Evolutionary conservation across 2,888 invertebrate genomes (phyloP).

Genomic region (Platerodrilus igneus): DNA sequence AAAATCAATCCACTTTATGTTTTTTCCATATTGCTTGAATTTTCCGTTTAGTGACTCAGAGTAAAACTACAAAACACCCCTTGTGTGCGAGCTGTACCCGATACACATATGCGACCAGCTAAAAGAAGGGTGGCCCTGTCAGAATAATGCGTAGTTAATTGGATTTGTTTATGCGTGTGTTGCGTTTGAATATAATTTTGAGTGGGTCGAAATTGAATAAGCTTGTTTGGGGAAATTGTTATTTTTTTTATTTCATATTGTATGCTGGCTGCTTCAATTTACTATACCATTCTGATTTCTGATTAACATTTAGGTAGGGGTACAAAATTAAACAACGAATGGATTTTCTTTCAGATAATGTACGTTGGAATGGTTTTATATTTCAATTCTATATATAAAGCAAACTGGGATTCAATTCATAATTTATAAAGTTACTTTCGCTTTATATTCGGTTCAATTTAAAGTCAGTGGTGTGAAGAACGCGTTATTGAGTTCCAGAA

Average conservation of each 20-base stretch:
- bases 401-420: no score
- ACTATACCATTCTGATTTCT: constrained; percentile 20
- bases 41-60: constrained; percentile 21
- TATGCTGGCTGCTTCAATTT: constrained; percentile 23
- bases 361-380: no score
- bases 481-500: no score
- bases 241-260: constrained; percentile 35
- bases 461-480: no score
- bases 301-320: constrained; percentile 20
- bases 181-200: constrained; percentile 43
- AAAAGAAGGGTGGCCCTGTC: constrained; percentile 41
- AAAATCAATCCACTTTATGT: constrained; percentile 8
- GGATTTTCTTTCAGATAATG: constrained; percentile 10
- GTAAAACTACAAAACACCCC: constrained; percentile 12
- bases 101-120: constrained; percentile 42
- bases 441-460: no score
- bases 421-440: no score
- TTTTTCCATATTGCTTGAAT: constrained; percentile 15
- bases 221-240: constrained; percentile 43
- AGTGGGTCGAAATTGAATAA: constrained; percentile 45
- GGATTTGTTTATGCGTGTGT: constrained; percentile 47
- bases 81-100: constrained; percentile 17
- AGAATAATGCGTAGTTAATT: constrained; percentile 47
- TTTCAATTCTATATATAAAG: no score
- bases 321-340: constrained; percentile 13